Evolutionary conservation across 2,113 vertebrate genomes (phyloP).

Genomic region (Empidonax traillii): DNA sequence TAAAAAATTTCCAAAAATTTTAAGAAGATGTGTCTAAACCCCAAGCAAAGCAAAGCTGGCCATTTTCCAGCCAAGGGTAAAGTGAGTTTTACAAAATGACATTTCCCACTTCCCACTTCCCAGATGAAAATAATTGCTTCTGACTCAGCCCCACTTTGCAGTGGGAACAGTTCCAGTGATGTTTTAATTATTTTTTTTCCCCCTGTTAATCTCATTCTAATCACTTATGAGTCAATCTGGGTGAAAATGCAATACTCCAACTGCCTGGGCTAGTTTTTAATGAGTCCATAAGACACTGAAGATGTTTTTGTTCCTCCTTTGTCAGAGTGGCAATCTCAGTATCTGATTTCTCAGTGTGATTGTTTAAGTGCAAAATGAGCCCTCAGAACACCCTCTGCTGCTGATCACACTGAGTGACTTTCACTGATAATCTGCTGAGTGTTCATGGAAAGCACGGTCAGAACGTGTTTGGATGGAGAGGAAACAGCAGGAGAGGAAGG

Average conservation of each 20-base stretch:
- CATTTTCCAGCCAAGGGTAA: neutral
- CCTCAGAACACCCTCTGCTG: neutral
- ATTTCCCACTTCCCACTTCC: slow-evolving; percentile 14
- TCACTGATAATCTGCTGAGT: neutral
- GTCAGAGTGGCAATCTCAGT: neutral
- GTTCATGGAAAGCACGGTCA: neutral
- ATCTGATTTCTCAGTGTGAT: neutral
- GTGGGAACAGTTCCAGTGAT: neutral
- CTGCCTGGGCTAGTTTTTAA: slow-evolving; percentile 45
- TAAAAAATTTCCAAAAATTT: neutral
- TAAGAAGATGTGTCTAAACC: fast-evolving
- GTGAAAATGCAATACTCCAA: neutral
- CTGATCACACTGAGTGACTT: neutral
- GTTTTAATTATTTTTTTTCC: neutral
- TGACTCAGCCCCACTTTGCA: slow-evolving; percentile 28
- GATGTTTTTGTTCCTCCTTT: neutral
- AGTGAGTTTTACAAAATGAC: neutral
- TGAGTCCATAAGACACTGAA: neutral
- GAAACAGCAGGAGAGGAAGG: neutral
- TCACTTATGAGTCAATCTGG: slow-evolving; percentile 28
- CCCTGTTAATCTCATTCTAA: slow-evolving; percentile 37
- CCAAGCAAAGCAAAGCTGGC: neutral
- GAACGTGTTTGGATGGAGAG: neutral
- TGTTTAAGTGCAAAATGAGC: neutral
- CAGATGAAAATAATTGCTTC: slow-evolving; percentile 17